Evolutionary conservation across 2,888 invertebrate genomes (phyloP), one percentile per base, ranked within the genome.

Genomic region (Empis stercorea): DNA sequence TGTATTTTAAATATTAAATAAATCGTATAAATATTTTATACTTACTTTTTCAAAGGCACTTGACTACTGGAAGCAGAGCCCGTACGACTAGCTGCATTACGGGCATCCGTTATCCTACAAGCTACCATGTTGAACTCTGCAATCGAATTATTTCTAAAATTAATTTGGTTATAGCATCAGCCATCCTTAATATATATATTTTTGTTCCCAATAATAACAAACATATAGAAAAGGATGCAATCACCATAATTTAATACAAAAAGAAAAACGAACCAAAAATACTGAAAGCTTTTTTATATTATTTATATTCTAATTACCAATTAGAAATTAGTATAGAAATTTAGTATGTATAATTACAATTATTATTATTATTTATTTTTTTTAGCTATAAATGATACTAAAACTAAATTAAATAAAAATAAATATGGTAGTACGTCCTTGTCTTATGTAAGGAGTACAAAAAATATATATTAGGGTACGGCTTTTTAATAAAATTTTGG

Each of bases 11-110:
- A n/a, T n/a, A n/a, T n/a, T n/a, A n/a, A n/a, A n/a, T n/a, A n/a
- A n/a, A n/a, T n/a, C n/a, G n/a, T n/a, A n/a, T n/a, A n/a, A n/a
- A n/a, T n/a, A n/a, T n/a, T n/a, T n/a, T n/a, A n/a, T n/a, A 84
- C 89, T 89, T 76, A 93, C 93, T 91, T 92, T 81, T 92, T 92
- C 82, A 91, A 87, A 87, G 91, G 91, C 87, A 93, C 87, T 83
- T 88, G 87, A 81, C 89, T 91, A 83, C 87, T 86, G 78, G 84
- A 79, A 72, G 82, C 79, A 71, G 78, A 75, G 72, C 78, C 71
- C 74, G 73, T 70, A 72, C 71, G 75, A 71, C 66, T 76, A 73
- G 61, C 76, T 64, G 91, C 89, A 73, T 91, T 91, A 74, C 92
- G 84, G 64, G 88, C 81, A 74, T 93, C 92, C 61, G 91, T 89